Evolutionary conservation across 1,140 invertebrate genomes (phyloP), one percentile per base, ranked within the genome.

Genomic region (Lysiphlebus fabarum): DNA sequence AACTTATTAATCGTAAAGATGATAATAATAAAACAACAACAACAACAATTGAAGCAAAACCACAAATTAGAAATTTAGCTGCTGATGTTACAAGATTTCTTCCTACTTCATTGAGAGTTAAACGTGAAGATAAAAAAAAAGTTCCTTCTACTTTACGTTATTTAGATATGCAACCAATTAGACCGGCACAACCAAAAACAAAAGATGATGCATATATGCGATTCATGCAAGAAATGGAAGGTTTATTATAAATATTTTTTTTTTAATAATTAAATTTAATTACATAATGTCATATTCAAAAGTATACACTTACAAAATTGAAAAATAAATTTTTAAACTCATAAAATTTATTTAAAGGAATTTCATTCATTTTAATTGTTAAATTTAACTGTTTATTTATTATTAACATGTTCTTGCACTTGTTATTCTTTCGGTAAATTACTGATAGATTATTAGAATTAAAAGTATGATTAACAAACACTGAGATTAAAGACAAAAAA

Each of bases 181-280:
- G 75, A 56, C 62, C 70, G 11, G 43, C 61, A 8, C 80, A 81
- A 56, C 65, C 75, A 4, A 81, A 83, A 42, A 96, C 90, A 41
- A 98, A 98, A 75, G 96, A 98, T 72, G 95, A 98, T 74, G 96
- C 95, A 40, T 99, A 99, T 70, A 89, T 94, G 80, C 92, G 95
- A 73, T 99, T 99, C 76, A 98, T 99, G 95, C 89, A 91, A 77
- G 96, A 99, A 83, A 97, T 99, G 95, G 87, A 96, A 78, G 92
- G 89, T 43, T 80, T 98, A 33, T 82, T 98, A 69, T 97, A 72
- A 76, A 37, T 10, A 12, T 49, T 49, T 10, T 10, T 11, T 40
- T 26, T 26, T 26, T 26, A 26, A 26, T 26, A 26, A 26, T 26
- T 26, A 4, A 26, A 2, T 26, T 26, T 26, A 26, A 26, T 26